These are phyloP conservation scores for Scrobipalpa costella DNA, from an alignment of 2,888 invertebrate species.

Conservation along the genomic window DNA sequence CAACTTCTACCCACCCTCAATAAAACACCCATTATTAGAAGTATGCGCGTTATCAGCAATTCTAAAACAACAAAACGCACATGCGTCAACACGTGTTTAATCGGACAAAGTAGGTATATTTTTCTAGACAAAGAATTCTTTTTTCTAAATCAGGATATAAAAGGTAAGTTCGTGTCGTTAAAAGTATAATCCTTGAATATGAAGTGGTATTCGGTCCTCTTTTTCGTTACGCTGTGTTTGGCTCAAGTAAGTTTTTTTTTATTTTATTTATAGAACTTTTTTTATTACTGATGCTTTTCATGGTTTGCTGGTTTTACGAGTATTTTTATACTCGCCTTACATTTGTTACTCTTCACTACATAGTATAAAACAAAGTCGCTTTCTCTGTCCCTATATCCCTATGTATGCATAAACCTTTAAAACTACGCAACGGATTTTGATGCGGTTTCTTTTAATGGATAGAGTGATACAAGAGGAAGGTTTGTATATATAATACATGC, in stretches of 20 bases:
- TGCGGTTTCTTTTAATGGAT: too few species aligned
- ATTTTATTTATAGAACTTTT: not conserved
- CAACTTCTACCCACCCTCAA: not conserved
- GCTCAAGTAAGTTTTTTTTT: not conserved
- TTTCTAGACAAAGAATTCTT: not conserved
- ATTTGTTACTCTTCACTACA: too few species aligned
- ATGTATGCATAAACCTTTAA: too few species aligned
- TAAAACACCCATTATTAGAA: not conserved
- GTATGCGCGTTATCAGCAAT: not conserved
- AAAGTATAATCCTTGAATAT: not conserved
- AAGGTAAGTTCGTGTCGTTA: not conserved
- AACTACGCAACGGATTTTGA: too few species aligned
- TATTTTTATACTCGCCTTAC: too few species aligned
- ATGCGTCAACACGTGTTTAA: not conserved
- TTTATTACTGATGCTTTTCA: too few species aligned
- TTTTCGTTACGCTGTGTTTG: not conserved
- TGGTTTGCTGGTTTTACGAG: too few species aligned
- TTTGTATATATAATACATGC: too few species aligned
- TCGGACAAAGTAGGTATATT: not conserved
- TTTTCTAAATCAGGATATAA: constrained; percentile 3
- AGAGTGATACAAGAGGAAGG: too few species aligned
- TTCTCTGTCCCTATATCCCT: too few species aligned
- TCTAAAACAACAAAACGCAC: not conserved
- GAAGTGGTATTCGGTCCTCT: not conserved
- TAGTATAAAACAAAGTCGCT: too few species aligned